Percentiles rank a stretch among this genome's conserved stretches.
phyloP scores from a whole-genome alignment of 2,888 invertebrate genomes.

The Cepaea hortensis region DNA sequence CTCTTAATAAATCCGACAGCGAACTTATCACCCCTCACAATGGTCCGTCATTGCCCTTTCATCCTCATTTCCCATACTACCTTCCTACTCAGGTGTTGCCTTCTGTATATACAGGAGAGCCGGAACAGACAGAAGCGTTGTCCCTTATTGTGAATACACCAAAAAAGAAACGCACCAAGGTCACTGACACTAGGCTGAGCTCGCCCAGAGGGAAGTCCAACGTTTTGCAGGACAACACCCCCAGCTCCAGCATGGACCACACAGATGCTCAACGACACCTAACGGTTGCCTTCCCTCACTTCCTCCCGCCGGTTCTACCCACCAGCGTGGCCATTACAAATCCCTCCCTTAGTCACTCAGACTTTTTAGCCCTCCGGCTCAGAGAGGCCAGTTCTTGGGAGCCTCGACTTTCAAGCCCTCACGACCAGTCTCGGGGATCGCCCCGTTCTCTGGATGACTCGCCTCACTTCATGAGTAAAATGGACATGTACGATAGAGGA shows the following conservation, averaged over 20 bases:
- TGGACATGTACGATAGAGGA: conserved; percentile 57
- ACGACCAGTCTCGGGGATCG: conserved; percentile 63
- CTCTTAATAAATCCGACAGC: conserved; percentile 59
- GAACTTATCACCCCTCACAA: conserved; percentile 70
- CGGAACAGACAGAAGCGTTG: conserved; percentile 84
- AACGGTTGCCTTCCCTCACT: conserved; percentile 81
- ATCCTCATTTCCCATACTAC: conserved; percentile 82
- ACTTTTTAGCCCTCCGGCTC: conserved; percentile 77
- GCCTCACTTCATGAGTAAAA: conserved; percentile 58
- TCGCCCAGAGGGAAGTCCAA: conserved; percentile 72
- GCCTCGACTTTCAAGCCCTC: conserved; percentile 60
- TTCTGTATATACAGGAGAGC: conserved; percentile 66
- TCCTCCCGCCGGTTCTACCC: conserved; percentile 91
- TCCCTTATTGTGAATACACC: conserved; percentile 93
- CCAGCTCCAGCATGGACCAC: conserved; percentile 55
- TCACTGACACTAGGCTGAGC: conserved; percentile 81
- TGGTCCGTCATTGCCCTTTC: conserved; percentile 71
- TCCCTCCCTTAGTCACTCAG: conserved; percentile 86
- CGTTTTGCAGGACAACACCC: conserved; percentile 68
- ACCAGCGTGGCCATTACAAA: conserved; percentile 97
- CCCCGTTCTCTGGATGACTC: conserved; percentile 64
- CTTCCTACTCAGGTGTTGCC: conserved; percentile 63
- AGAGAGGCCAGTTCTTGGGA: conserved; percentile 55
- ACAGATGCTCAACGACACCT: conserved; percentile 57
- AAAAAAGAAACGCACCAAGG: conserved; percentile 96